Evolutionary conservation across 2,113 vertebrate genomes (phyloP), one percentile per base, ranked within the genome.

Genomic region (Syngnathus scovelli): DNA sequence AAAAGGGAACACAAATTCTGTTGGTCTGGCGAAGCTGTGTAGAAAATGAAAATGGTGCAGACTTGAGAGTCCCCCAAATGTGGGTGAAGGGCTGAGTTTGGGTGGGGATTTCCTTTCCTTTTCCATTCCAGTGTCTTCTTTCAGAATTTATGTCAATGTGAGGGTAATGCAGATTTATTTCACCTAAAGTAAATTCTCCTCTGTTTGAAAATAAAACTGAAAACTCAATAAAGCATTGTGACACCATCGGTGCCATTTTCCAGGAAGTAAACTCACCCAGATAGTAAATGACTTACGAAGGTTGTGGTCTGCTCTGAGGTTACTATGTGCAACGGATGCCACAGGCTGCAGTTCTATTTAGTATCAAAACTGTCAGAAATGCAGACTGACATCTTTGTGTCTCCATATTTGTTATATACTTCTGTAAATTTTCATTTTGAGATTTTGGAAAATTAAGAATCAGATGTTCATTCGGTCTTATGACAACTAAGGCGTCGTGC

Each of bases 41-140:
- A 89, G 89, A 91, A 91, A 91, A 82, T 85, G 75, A 78, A 84
- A 80, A 80, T 86, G 75, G 74, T 70, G 37, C 67, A 61, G 72
- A 68, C 78, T 21, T 67, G 82, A 88, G 85, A 88, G 88, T 80
- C 37, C 83, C 75, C 79, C 67, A 78, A 80, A 87, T 91, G 84
- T 90, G 27, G 1, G 19, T 21, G 23, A 38, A 72, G 44, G 75
- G 60, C 67, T 59, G 41, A 18, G 68, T 62, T 48, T 19, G 23
- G 68, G 60, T 75, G 80, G 79, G 84, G 79, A 78, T 86, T 88
- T 88, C 84, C 83, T 83, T 83, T 86, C 78, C 72, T 64, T 71
- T 74, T 77, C 76, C 64, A 74, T 78, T 65, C 33, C 64, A 77
- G 80, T 33, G 81, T 79, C 68, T 76, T 84, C 70, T 75, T 79